Evolutionary conservation across 1,140 invertebrate species (phyloP).

Genomic region (Calliopsis andreniformis): DNA sequence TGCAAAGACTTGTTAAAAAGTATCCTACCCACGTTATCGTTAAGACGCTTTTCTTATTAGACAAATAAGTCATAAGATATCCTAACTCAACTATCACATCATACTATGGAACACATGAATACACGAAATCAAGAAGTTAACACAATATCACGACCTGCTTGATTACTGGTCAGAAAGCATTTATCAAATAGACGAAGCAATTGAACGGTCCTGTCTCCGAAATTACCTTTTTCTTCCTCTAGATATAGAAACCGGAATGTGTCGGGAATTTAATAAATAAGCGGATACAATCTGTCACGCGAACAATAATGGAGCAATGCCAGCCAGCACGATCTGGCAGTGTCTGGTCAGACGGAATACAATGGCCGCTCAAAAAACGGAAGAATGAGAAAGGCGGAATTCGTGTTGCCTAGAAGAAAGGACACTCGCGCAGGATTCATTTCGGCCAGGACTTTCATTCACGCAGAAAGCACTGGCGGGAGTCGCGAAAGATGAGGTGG

Average conservation of each 20-base stretch:
- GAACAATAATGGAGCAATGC: slow-evolving; percentile 35
- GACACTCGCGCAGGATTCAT: slow-evolving; percentile 54
- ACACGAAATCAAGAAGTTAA: too few species aligned
- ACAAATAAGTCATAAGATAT: too few species aligned
- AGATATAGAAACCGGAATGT: background rate
- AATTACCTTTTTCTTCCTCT: background rate
- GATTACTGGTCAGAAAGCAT: background rate
- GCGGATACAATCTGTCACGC: slow-evolving; percentile 49
- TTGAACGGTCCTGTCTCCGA: background rate
- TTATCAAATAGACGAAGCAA: background rate
- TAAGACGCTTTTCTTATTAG: too few species aligned
- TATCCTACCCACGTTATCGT: too few species aligned
- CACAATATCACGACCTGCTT: too few species aligned
- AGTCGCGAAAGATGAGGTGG: slow-evolving; percentile 49
- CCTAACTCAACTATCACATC: too few species aligned
- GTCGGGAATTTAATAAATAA: slow-evolving; percentile 56
- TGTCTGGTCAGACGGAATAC: slow-evolving; percentile 33
- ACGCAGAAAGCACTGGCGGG: slow-evolving; percentile 40
- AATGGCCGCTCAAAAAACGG: slow-evolving; percentile 39
- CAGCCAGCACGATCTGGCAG: too few species aligned
- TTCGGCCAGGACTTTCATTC: slow-evolving; percentile 58
- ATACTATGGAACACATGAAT: too few species aligned
- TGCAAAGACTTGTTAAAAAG: too few species aligned
- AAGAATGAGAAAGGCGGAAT: slow-evolving; percentile 21
- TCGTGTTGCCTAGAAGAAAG: slow-evolving; percentile 46